Percentiles rank a stretch among this genome's conserved stretches.
Conservation (phyloP, 2,888 invertebrate genomes). For the Pyrochroa serraticornis region DNA sequence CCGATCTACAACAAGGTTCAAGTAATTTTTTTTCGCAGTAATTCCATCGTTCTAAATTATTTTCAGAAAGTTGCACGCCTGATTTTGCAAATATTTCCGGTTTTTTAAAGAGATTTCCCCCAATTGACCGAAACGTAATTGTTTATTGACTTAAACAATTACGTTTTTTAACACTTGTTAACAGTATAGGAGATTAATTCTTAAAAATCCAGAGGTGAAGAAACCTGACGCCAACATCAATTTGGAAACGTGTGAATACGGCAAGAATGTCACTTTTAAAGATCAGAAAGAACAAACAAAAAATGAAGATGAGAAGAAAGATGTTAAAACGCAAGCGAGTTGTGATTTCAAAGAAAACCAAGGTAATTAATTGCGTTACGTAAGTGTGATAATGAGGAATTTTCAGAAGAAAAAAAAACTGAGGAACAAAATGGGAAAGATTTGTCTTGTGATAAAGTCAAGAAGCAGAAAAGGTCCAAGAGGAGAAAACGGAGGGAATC, state of each 20-base stretch:
- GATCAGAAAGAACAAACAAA: background rate
- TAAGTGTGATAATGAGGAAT: too few relatives aligned
- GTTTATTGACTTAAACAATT: background rate
- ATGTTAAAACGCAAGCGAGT: constrained; percentile 5
- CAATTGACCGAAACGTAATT: background rate
- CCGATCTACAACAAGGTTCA: constrained; percentile 35
- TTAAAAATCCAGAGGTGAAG: constrained; percentile 17
- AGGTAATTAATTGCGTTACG: background rate
- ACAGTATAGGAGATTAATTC: constrained; percentile 18
- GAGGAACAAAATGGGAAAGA: background rate
- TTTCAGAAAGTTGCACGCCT: constrained; percentile 30
- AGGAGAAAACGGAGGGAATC: background rate
- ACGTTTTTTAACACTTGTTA: background rate
- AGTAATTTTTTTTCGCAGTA: constrained; percentile 26
- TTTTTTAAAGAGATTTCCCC: background rate
- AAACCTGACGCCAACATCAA: too few relatives aligned
- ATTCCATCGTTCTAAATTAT: background rate
- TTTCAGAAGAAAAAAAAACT: too few relatives aligned
- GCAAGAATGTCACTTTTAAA: background rate
- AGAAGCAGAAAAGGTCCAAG: background rate
- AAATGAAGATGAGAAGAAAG: background rate
- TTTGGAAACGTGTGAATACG: background rate
- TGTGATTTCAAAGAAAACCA: background rate
- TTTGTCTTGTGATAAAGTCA: background rate
- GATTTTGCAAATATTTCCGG: constrained; percentile 27